A percentile compares a stretch with the other conserved stretches of the same genome.
Evolutionary conservation across 2,888 invertebrate genomes (phyloP).

Genomic region (Adelphocoris suturalis): DNA sequence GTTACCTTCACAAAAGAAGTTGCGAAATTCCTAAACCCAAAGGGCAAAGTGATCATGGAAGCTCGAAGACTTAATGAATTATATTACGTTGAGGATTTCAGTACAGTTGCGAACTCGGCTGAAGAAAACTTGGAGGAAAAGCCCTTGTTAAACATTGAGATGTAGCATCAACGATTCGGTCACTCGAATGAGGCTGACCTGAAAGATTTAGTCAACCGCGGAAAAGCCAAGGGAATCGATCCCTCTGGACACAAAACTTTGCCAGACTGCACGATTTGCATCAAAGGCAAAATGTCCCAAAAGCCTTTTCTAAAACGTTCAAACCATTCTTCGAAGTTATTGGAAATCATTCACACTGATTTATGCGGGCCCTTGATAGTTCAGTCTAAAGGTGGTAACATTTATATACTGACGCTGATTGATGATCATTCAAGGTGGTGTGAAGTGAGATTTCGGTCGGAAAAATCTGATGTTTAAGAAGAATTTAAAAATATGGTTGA

Average conservation of each 20-base stretch:
- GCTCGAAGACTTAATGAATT: not conserved
- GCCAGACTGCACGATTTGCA: not conserved
- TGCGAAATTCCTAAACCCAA: not conserved
- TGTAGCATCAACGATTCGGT: constrained; percentile 36
- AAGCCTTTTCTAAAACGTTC: constrained; percentile 42
- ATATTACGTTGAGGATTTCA: not conserved
- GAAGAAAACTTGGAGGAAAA: not conserved
- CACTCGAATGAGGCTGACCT: constrained; percentile 13
- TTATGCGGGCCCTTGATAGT: constrained; percentile 48
- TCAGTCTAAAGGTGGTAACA: not conserved
- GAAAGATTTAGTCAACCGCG: not conserved
- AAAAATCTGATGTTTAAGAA: not conserved
- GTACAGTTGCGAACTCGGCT: not conserved
- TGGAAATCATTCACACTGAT: constrained; percentile 56
- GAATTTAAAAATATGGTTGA: not conserved
- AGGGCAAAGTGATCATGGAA: not conserved
- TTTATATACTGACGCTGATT: constrained; percentile 52
- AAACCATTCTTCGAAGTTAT: constrained; percentile 19
- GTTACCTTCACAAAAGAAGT: not conserved
- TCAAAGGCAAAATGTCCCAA: constrained; percentile 36
- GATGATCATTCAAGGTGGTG: constrained; percentile 72
- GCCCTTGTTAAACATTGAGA: not conserved
- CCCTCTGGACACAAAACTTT: not conserved
- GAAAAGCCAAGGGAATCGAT: not conserved
- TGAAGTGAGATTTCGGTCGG: constrained; percentile 74